phyloP scores from a whole-genome alignment of 2,888 invertebrate species.

The Petrolisthes manimaculis region DNA sequence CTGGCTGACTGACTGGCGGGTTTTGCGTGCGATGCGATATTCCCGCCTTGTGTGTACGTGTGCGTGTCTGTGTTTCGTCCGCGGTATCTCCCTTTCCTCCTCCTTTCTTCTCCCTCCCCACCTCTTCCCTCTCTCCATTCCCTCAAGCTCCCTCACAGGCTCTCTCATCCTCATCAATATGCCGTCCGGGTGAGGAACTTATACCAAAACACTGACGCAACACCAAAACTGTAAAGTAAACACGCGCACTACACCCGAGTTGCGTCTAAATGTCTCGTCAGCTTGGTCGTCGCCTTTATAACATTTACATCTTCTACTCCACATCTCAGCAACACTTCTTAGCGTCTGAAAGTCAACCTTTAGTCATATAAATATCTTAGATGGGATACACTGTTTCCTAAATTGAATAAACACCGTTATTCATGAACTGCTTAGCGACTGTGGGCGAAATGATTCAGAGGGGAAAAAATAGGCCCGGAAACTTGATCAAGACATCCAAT shows the following conservation, averaged over 20 bases:
- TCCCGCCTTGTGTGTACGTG: conserved; percentile 29
- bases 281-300: conserved; percentile 23
- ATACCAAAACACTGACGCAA: conserved; percentile 36
- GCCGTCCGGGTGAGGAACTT: conserved; percentile 24
- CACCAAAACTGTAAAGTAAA: conserved; percentile 40
- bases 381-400: conserved; percentile 47
- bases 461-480: conserved; percentile 55
- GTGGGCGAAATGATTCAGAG: conserved; percentile 51
- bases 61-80: conserved; percentile 23
- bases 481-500: conserved; percentile 60
- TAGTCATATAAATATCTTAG: conserved; percentile 53
- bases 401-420: conserved; percentile 59
- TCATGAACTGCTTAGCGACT: conserved; percentile 58
- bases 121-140: conserved; percentile 29
- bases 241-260: conserved; percentile 26
- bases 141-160: conserved; percentile 23
- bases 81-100: neutral
- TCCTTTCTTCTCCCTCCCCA: neutral
- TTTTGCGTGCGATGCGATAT: neutral
- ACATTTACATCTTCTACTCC: conserved; percentile 34
- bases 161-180: conserved; percentile 34
- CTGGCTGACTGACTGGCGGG: neutral
- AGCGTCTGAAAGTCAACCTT: conserved; percentile 28
- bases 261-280: conserved; percentile 30
- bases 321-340: conserved; percentile 15